These are phyloP conservation scores for Brenthis daphne DNA, from an alignment of 2,888 invertebrate species.

Conservation along the genomic window DNA sequence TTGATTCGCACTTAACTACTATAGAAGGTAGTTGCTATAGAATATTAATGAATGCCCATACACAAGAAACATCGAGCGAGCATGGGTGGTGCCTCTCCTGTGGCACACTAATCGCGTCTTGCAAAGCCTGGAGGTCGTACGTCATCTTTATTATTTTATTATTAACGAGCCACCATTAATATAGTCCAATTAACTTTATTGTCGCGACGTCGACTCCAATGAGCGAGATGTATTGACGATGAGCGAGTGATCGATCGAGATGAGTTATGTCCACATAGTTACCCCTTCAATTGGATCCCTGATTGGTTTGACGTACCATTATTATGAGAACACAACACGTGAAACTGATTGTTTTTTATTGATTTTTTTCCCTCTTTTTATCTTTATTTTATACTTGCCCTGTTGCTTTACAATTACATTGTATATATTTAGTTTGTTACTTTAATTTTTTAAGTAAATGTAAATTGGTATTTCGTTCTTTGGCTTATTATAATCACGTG, in stretches of 20 bases:
- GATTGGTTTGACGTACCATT: constrained; percentile 78
- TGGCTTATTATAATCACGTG: no score
- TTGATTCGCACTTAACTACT: background rate
- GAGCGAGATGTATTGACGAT: constrained; percentile 68
- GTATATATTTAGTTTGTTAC: no score
- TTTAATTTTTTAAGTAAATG: background rate
- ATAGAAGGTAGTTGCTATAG: background rate
- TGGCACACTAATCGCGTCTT: constrained; percentile 63
- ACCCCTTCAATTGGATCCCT: constrained; percentile 79
- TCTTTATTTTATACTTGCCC: no score
- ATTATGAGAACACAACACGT: constrained; percentile 68
- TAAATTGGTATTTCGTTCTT: background rate
- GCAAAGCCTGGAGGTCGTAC: constrained; percentile 57
- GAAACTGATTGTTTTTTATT: constrained; percentile 59
- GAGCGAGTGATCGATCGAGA: constrained; percentile 73
- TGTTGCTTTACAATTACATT: no score
- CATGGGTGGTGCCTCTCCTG: constrained; percentile 43
- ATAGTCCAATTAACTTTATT: constrained; percentile 77
- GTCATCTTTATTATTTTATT: constrained; percentile 74
- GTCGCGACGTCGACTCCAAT: constrained; percentile 72
- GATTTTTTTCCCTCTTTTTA: no score
- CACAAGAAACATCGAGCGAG: constrained; percentile 39
- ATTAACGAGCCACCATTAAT: constrained; percentile 74
- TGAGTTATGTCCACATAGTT: constrained; percentile 77
- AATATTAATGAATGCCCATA: constrained; percentile 37